These are phyloP conservation scores for Scatophagus argus DNA, from an alignment of 2,113 vertebrate genomes.

Conservation along the genomic window DNA sequence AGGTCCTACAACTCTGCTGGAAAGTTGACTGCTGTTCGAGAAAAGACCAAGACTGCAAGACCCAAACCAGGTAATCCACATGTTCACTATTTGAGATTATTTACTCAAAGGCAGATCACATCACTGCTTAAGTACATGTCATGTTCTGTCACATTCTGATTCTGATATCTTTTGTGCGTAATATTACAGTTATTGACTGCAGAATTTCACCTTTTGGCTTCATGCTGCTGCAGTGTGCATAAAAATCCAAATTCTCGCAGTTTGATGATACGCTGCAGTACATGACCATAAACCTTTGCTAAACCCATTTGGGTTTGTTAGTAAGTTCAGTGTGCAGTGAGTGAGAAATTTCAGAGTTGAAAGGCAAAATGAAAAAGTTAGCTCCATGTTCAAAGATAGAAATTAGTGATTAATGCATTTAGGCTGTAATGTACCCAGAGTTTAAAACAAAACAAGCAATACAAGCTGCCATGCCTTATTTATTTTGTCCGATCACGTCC, in stretches of 20 bases:
- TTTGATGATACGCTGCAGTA: background rate
- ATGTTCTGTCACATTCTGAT: no score
- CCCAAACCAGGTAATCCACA: conserved; percentile 59
- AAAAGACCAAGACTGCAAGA: conserved; percentile 36
- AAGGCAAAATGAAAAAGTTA: background rate
- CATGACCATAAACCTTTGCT: background rate
- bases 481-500: conserved; percentile 4
- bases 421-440: background rate
- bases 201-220: conserved; percentile 26
- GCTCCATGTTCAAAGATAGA: background rate
- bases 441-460: background rate
- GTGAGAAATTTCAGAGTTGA: background rate
- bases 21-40: conserved; percentile 1
- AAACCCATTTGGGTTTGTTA: background rate
- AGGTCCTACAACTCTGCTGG: conserved; percentile 17
- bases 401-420: background rate
- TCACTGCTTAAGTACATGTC: background rate
- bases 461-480: background rate
- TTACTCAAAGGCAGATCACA: background rate
- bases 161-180: background rate
- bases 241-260: background rate
- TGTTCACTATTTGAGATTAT: background rate
- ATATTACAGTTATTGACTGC: background rate
- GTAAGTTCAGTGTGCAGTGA: conserved; percentile 5
- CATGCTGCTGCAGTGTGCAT: conserved; percentile 5